Conservation (phyloP, 2,113 vertebrate species). For the Pagrus major region DNA sequence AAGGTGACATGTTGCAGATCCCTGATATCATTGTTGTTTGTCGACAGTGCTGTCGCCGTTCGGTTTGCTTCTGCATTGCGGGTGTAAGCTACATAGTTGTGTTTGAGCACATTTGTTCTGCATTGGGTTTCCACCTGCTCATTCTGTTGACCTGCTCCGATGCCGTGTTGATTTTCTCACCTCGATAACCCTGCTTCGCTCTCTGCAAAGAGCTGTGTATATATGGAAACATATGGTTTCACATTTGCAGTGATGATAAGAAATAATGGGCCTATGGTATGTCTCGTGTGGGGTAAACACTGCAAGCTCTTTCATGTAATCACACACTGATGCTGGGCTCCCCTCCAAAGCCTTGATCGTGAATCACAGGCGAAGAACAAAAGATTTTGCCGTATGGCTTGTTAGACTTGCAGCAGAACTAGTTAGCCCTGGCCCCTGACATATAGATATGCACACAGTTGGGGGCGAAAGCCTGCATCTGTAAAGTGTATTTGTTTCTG, state of each 20-base stretch:
- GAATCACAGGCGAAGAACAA: slow-evolving; percentile 58
- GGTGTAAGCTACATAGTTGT: background rate
- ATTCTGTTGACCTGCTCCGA: slow-evolving; percentile 15
- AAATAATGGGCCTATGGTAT: slow-evolving; percentile 29
- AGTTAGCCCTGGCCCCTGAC: slow-evolving; percentile 43
- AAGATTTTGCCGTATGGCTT: slow-evolving; percentile 40
- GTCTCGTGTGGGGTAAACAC: slow-evolving; percentile 30
- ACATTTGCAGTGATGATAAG: slow-evolving; percentile 16
- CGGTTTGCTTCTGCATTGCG: background rate
- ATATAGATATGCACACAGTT: slow-evolving; percentile 40
- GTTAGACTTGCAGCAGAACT: slow-evolving; percentile 47
- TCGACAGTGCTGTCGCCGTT: background rate
- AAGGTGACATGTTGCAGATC: too few relatives aligned
- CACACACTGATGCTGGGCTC: slow-evolving; percentile 38
- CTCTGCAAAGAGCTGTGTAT: slow-evolving; percentile 1
- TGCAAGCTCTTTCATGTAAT: slow-evolving; percentile 23
- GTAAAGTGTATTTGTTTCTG: slow-evolving; percentile 41
- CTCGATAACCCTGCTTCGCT: background rate
- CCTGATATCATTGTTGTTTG: too few relatives aligned
- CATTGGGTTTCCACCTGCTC: slow-evolving; percentile 26
- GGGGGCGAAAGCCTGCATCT: slow-evolving; percentile 2
- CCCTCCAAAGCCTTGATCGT: slow-evolving; percentile 38
- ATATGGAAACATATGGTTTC: slow-evolving; percentile 26
- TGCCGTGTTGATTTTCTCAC: slow-evolving; percentile 7
- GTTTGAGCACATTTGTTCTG: slow-evolving; percentile 1